These are phyloP conservation scores for Cactoblastis cactorum DNA, from an alignment of 2,888 invertebrate species.

Conservation along the genomic window DNA sequence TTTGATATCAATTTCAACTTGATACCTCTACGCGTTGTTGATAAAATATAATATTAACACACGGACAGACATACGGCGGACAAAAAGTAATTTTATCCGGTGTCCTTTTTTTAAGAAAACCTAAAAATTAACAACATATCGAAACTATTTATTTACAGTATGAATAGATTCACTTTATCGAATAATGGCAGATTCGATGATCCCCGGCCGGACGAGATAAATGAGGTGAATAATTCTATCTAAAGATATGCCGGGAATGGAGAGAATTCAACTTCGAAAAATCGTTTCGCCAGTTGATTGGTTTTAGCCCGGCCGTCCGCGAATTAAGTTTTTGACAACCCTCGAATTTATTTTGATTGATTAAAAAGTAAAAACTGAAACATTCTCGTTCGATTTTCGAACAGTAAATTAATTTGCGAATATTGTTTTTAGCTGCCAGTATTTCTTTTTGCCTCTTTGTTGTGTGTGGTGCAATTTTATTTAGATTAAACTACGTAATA, in stretches of 20 bases:
- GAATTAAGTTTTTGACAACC: constrained; percentile 7
- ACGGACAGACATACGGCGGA: background rate
- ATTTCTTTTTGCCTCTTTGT: background rate
- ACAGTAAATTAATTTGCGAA: background rate
- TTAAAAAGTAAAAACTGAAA: constrained; percentile 1
- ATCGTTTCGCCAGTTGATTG: constrained; percentile 7
- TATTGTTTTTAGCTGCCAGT: background rate
- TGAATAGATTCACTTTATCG: background rate
- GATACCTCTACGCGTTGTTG: no score
- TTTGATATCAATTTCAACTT: no score
- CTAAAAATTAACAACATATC: background rate
- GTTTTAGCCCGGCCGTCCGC: background rate
- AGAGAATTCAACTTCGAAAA: constrained; percentile 2
- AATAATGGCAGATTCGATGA: background rate
- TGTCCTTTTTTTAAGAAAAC: no score
- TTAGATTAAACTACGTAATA: no score
- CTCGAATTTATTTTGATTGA: constrained; percentile 6
- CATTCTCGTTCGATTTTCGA: background rate
- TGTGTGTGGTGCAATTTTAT: no score
- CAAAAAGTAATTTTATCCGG: background rate
- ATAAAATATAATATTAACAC: no score
- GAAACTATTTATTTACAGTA: background rate
- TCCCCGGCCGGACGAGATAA: constrained; percentile 3
- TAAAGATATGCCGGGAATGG: background rate
- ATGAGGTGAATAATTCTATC: constrained; percentile 6